A percentile compares a stretch with the other conserved stretches of the same genome.
These are phyloP conservation scores for Narcine bancroftii DNA, from an alignment of 2,113 vertebrate species.

Conservation along the genomic window DNA sequence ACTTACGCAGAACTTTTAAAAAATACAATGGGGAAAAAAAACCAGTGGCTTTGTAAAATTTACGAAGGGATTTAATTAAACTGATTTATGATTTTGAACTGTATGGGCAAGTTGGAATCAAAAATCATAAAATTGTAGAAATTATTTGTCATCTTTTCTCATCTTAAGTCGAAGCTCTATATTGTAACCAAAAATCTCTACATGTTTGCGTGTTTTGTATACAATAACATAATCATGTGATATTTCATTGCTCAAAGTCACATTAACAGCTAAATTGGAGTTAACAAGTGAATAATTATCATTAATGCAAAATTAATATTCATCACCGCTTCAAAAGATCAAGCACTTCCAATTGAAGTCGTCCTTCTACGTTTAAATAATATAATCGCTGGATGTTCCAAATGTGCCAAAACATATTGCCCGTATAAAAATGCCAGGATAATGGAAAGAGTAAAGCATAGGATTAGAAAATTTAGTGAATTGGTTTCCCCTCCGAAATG, in stretches of 20 bases:
- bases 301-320: constrained; percentile 38
- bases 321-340: constrained; percentile 31
- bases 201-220: not conserved
- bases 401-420: not conserved
- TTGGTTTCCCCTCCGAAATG: not conserved
- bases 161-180: not conserved
- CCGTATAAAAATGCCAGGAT: not conserved
- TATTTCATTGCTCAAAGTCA: constrained; percentile 35
- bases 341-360: constrained; percentile 23
- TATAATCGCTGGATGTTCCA: not conserved
- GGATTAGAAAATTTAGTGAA: not conserved
- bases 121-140: not conserved
- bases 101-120: not conserved
- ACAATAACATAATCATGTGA: constrained; percentile 21
- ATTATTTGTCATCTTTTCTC: not conserved
- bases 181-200: not conserved
- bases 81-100: not conserved
- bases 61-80: not conserved
- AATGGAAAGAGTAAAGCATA: not conserved
- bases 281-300: constrained; percentile 38
- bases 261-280: constrained; percentile 36
- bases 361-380: constrained; percentile 25
- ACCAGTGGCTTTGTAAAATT: not conserved
- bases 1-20: not conserved
- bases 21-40: not conserved